phyloP scores from a whole-genome alignment of 1,140 invertebrate genomes.

The Drosophila novamexicana region DNA sequence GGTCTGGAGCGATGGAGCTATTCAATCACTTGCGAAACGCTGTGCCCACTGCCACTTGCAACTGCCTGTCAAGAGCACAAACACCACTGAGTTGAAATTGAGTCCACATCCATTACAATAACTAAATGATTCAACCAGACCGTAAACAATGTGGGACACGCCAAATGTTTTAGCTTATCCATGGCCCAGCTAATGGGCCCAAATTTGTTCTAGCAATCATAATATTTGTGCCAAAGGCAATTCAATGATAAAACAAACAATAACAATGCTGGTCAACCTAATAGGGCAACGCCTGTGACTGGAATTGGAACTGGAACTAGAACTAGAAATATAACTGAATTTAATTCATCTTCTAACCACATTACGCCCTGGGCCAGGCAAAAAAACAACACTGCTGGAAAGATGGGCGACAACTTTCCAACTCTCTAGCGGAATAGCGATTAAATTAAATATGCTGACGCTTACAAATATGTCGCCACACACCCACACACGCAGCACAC shows the following conservation, averaged over 20 bases:
- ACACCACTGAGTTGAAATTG: not conserved
- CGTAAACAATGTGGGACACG: constrained; percentile 14
- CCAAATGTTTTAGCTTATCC: constrained; percentile 7
- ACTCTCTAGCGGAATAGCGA: constrained; percentile 23
- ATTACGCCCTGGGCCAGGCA: constrained; percentile 5
- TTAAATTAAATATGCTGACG: constrained; percentile 55
- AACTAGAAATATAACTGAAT: constrained; percentile 15
- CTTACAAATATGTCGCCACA: constrained; percentile 16
- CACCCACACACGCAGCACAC: not conserved
- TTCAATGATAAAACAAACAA: constrained; percentile 48
- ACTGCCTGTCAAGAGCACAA: constrained; percentile 12
- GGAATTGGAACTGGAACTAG: not conserved
- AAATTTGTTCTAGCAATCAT: constrained; percentile 11
- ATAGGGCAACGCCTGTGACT: not conserved
- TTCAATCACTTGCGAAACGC: constrained; percentile 29
- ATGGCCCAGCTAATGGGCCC: constrained; percentile 15
- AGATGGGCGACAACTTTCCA: constrained; percentile 9
- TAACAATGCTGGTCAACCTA: constrained; percentile 27
- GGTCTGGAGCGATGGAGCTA: constrained; percentile 1
- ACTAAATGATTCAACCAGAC: constrained; percentile 16
- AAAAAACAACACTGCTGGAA: not conserved
- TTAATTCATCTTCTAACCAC: constrained; percentile 23
- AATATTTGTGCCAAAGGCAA: constrained; percentile 42
- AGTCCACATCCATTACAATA: constrained; percentile 33
- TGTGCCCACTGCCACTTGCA: constrained; percentile 16